These are phyloP conservation scores for Acanthosepion lycidas DNA, from an alignment of 2,888 invertebrate genomes.

Conservation along the genomic window DNA sequence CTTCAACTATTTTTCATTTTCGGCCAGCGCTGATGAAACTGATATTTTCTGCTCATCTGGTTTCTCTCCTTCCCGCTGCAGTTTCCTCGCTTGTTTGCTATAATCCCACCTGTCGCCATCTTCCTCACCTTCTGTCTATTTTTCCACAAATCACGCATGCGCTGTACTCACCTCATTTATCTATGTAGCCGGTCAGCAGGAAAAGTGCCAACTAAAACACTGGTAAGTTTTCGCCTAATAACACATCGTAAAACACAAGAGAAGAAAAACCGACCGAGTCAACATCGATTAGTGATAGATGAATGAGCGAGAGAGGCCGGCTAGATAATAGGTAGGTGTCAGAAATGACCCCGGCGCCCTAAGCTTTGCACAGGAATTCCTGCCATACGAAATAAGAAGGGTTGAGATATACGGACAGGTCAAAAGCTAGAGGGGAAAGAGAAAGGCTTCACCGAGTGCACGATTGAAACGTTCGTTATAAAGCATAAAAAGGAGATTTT, in stretches of 20 bases:
- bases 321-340: conserved; percentile 33
- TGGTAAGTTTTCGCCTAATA: conserved; percentile 14
- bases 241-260: conserved; percentile 4
- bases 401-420: not conserved
- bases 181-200: not conserved
- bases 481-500: not conserved
- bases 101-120: not conserved
- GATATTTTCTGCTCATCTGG: not conserved
- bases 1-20: not conserved
- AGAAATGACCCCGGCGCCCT: not conserved
- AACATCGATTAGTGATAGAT: not conserved
- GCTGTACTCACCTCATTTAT: conserved; percentile 18
- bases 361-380: not conserved
- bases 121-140: not conserved
- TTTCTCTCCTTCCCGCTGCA: not conserved
- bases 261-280: not conserved
- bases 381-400: not conserved
- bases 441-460: not conserved
- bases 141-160: not conserved
- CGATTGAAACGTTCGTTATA: not conserved
- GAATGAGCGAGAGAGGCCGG: not conserved
- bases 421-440: not conserved
- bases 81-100: not conserved
- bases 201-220: not conserved
- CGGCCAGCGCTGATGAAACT: not conserved